Base-by-base conservation (phyloP, 2,113 vertebrate genomes). In the Ctenodactylus gundi region DNA sequence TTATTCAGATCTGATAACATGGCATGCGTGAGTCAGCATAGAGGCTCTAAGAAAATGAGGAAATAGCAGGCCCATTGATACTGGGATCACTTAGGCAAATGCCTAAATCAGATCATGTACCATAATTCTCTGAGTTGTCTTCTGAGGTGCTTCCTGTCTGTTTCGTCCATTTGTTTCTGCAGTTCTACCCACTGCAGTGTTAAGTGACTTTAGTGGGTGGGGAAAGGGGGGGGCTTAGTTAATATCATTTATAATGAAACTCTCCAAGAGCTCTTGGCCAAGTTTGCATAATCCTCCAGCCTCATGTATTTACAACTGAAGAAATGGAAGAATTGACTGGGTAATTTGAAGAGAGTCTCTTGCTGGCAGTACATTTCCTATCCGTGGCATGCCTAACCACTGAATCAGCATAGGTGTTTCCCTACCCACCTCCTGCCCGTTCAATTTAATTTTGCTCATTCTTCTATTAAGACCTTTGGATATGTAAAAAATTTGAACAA, bases 381-480 rank as follows among this genome's bases (percentile, higher is more conserved):
- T 3, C 15, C 62, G 49, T 62, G 46, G 29, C 18, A 41, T 57
- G 6, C 36, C n/a, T 44, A 81, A 31, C 60, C 89, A 15, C 13
- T 58, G 57, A 70, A 11, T 86, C 10, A 34, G 36, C 58, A 62
- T 10, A 4, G 14, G 15, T 51, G 34, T 70, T 90, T 67, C 87
- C 41, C 60, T 67, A 29, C 29, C 41, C 58, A 62, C 4, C 12
- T 18, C 11, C n/a, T n/a, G 41, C 4, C 27, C 2, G 34, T 93
- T 86, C 78, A 57, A 49, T 94, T 94, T 89, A 88, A 53, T 94
- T 92, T 87, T 65, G 68, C 25, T 83, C 20, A 10, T 73, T 73
- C 11, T 78, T 76, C 70, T 67, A 20, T 57, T 89, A 91, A 80
- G 80, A 70, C 57, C 21, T 91, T 36, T 57, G 81, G 36, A 31